These are phyloP conservation scores for Calameuta filiformis DNA, from an alignment of 2,888 invertebrate genomes.

Conservation along the genomic window DNA sequence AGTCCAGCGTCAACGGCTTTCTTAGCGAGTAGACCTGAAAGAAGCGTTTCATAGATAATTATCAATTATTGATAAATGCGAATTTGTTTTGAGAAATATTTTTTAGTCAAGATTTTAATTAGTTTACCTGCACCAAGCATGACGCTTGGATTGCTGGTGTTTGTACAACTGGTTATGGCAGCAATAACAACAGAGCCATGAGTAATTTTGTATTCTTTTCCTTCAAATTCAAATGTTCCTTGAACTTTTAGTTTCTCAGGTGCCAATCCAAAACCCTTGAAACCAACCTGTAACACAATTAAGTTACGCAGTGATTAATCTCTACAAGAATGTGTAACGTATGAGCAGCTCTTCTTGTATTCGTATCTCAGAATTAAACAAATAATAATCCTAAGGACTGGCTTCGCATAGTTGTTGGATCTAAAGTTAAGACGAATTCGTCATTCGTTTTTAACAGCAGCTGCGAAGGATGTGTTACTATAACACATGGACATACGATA, in stretches of 20 bases:
- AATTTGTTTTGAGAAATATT: background rate
- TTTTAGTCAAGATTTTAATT: background rate
- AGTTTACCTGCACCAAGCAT: constrained; percentile 92
- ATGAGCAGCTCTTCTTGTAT: background rate
- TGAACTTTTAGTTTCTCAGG: constrained; percentile 72
- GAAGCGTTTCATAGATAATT: background rate
- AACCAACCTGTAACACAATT: constrained; percentile 77
- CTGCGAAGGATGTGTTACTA: background rate
- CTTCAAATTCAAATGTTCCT: constrained; percentile 85
- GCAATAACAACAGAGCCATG: constrained; percentile 97
- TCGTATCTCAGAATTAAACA: background rate
- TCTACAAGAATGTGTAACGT: background rate
- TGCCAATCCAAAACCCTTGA: constrained; percentile 89
- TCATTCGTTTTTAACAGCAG: background rate
- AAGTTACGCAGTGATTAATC: background rate
- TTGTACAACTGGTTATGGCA: constrained; percentile 98
- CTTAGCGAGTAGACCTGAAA: constrained; percentile 84
- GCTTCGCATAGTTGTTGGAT: background rate
- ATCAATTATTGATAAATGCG: background rate
- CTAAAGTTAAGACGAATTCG: background rate
- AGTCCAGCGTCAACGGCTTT: constrained; percentile 94
- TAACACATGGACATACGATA: background rate
- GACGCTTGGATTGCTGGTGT: constrained; percentile 97
- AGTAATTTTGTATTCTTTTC: constrained; percentile 79
- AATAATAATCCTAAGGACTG: background rate